A percentile compares a stretch with the other conserved stretches of the same genome.
Evolutionary conservation across 2,888 invertebrate genomes (phyloP).

Genomic region (Epistrophe grossulariae): DNA sequence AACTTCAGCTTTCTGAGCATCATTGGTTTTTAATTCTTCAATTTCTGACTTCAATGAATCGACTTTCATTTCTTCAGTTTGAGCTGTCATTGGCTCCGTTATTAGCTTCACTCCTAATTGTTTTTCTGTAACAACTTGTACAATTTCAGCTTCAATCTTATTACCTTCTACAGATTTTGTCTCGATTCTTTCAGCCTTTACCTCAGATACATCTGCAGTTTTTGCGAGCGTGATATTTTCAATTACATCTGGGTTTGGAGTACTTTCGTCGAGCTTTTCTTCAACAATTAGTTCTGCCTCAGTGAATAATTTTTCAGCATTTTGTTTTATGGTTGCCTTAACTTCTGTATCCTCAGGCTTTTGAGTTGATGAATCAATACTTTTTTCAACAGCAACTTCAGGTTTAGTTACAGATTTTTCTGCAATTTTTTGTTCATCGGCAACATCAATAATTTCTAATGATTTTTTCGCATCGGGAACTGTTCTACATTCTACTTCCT

Average conservation of each 20-base stretch:
- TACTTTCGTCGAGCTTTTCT: neutral
- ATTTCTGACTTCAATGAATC: neutral
- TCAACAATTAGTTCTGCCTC: constrained; percentile 3
- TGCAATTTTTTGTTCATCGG: neutral
- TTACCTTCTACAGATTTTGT: constrained; percentile 4
- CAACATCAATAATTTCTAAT: neutral
- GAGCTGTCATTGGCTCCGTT: constrained; percentile 2
- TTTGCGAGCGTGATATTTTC: neutral
- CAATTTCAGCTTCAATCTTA: neutral
- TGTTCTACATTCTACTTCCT: neutral
- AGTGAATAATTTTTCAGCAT: constrained; percentile 17
- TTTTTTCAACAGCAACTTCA: constrained; percentile 11
- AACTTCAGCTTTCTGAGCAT: constrained; percentile 2
- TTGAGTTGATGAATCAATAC: neutral
- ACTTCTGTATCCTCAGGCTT: neutral
- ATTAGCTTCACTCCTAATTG: neutral
- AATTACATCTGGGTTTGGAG: neutral
- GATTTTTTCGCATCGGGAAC: neutral
- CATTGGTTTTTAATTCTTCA: neutral
- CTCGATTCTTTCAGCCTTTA: constrained; percentile 33
- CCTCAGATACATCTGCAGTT: constrained; percentile 1
- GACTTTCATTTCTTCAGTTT: constrained; percentile 18
- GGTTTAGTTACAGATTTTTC: constrained; percentile 11
- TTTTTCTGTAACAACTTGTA: neutral
- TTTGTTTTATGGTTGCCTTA: neutral